Base-by-base conservation (phyloP, 2,113 vertebrate genomes). In the Rhabdomys dilectus region DNA sequence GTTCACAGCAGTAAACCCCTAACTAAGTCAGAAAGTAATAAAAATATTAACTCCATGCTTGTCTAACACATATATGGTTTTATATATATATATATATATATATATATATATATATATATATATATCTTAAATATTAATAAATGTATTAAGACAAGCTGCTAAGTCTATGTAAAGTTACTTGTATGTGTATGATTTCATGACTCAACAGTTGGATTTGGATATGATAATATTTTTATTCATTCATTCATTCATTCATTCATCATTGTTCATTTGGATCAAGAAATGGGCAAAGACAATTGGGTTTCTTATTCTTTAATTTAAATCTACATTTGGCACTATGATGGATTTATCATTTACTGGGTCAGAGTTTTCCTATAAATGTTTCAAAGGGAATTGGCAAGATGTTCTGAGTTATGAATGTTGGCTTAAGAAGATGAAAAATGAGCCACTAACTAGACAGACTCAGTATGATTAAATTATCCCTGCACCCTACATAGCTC, bases 281-380 rank as follows among this genome's bases (percentile, higher is more conserved):
- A 91, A 13, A 36, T 42, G 31, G 48, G 51, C 29, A 91, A 90
- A 48, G 12, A 68, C 34, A 82, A 56, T 17, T 58, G 86, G 56
- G n/a, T 87, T 78, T 81, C 48, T n/a, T 70, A 34, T n/a, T 9
- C 34, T 91, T 92, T 90, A 17, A 48, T 42, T 60, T n/a, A 9
- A 84, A 64, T 75, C 36, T 92, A 42, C n/a, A 96, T 76, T 75
- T 95, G 91, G 77, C 80, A 68, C 22, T 92, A 9, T 68, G 73
- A 93, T 88, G 62, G 70, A 92, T 64, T 96, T 73, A 90, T 68
- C n/a, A 88, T 93, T 95, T 90, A 62, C 26, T 78, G 31, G 84
- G 76, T 89, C 88, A 88, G 80, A 84, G 62, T 88, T 17, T 94
- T 64, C 48, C 66, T 45, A 34, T 53, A 87, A 87, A 93, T 95